Base-by-base conservation (phyloP, 1,140 invertebrate species). In the Drosophila paulistorum region DNA sequence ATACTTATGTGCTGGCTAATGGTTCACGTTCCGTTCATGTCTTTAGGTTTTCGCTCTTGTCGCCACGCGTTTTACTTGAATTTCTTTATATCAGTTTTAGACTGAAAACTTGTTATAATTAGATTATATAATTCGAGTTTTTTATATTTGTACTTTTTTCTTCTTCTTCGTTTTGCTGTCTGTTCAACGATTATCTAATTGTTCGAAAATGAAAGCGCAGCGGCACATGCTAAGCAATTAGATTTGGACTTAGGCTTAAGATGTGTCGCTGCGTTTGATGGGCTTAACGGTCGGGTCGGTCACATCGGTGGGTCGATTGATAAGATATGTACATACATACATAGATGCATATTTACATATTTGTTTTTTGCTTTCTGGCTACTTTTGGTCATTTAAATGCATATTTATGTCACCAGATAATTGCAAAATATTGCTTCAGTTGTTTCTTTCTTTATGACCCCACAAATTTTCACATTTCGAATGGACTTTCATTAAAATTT, bases 61-160 rank as follows among this genome's bases (percentile, higher is more conserved):
- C 45, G 83, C 84, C 83, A 87, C 84, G 84, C 84, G 83, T 65
- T 75, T 85, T 86, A 78, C 76, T 68, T 71, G 69, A 79, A 72
- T 81, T 81, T 73, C 65, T 68, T 51, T 77, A 73, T 77, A 71
- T 61, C 42, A 55, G 45, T 51, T 65, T 76, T 55, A 64, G 68
- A 41, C 61, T 65, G 69, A 58, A 78, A 78, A 81, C 79, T 71
- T 63, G 76, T 87, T 87, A 89, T 87, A 87, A 87, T 87, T 86
- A 75, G 79, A 81, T 86, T 87, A 89, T 89, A 74, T 86, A 87
- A 86, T 73, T 42, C n/a, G 17, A 51, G 9, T 57, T 20, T 67
- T 60, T 30, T 30, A 30, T 30, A 7, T 30, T 30, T 30, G 30
- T 30, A 30, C 39, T 61, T 68, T 68, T 26, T 42, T 26, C 10